These are phyloP conservation scores for Drosophila peninsularis DNA, from an alignment of 2,888 invertebrate genomes.

Conservation along the genomic window DNA sequence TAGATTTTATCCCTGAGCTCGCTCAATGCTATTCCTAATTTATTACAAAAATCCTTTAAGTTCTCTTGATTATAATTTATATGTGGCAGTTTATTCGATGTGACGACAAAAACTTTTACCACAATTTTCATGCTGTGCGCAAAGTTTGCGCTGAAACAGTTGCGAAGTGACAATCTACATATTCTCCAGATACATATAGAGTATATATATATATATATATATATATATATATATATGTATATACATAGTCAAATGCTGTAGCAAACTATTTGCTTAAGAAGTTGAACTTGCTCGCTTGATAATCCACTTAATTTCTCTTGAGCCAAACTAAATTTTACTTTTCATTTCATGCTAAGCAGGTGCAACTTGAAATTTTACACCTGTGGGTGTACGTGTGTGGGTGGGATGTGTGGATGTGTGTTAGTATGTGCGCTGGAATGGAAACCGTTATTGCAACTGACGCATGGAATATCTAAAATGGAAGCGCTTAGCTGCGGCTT, in stretches of 20 bases:
- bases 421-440: neutral
- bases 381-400: neutral
- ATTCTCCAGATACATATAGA: neutral
- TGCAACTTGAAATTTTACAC: constrained; percentile 47
- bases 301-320: constrained; percentile 17
- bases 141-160: constrained; percentile 1
- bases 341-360: constrained; percentile 29
- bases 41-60: constrained; percentile 12
- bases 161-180: neutral
- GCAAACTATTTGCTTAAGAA: constrained; percentile 1
- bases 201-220: neutral
- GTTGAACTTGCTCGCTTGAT: constrained; percentile 20
- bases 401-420: constrained; percentile 4
- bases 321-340: constrained; percentile 12
- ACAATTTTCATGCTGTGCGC: constrained; percentile 2
- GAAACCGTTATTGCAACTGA: constrained; percentile 22
- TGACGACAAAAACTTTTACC: constrained; percentile 5
- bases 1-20: neutral
- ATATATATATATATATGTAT: neutral
- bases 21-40: constrained; percentile 5
- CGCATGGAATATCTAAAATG: constrained; percentile 20
- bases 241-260: neutral
- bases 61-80: constrained; percentile 9
- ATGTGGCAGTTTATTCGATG: constrained; percentile 1
- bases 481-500: constrained; percentile 31